phyloP scores from a whole-genome alignment of 2,888 invertebrate species.

The Euzophera pinguis region DNA sequence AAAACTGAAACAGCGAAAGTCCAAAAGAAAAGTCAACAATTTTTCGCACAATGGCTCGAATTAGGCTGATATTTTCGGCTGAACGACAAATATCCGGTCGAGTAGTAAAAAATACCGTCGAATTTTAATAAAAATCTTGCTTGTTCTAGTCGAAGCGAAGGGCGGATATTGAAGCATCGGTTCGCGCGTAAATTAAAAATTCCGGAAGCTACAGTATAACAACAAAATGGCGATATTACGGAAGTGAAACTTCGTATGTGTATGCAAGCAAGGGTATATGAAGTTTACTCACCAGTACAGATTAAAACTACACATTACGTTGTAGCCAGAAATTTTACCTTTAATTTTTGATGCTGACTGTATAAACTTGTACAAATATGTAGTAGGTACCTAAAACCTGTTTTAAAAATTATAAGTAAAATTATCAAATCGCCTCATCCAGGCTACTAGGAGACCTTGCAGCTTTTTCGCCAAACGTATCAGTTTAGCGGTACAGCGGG shows the following conservation, averaged over 20 bases:
- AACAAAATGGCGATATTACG: constrained; percentile 19
- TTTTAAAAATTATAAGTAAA: too few relatives aligned
- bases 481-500: too few relatives aligned
- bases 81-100: constrained; percentile 15
- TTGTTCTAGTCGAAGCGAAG: constrained; percentile 32
- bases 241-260: not conserved
- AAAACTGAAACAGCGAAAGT: not conserved
- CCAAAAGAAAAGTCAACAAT: not conserved
- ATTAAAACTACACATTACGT: too few relatives aligned
- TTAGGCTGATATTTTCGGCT: not conserved
- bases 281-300: too few relatives aligned
- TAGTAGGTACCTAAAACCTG: too few relatives aligned
- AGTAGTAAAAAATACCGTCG: not conserved
- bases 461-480: too few relatives aligned
- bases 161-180: constrained; percentile 46
- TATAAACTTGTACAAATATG: too few relatives aligned
- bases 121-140: constrained; percentile 24
- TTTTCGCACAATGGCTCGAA: not conserved
- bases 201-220: constrained; percentile 36
- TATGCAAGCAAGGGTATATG: not conserved
- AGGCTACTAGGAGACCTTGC: too few relatives aligned
- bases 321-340: too few relatives aligned
- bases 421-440: too few relatives aligned
- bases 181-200: constrained; percentile 52
- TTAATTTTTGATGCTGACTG: too few relatives aligned